Conservation (phyloP, 2,113 vertebrate genomes). For the Mastomys natalensis region DNA sequence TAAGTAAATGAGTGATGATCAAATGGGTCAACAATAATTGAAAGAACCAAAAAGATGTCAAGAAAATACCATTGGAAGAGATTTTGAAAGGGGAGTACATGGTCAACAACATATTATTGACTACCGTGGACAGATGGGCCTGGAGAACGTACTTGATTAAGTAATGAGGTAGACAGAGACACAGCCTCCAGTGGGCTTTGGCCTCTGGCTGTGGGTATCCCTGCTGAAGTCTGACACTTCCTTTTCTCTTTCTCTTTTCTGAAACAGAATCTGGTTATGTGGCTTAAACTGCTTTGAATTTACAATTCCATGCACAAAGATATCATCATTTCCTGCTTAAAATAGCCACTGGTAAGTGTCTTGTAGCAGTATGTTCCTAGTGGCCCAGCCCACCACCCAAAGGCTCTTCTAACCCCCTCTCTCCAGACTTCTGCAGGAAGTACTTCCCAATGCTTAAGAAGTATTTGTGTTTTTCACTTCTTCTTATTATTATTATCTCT, state of each 20-base stretch:
- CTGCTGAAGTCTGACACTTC: background rate
- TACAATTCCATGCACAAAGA: background rate
- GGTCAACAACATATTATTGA: background rate
- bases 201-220: too few species aligned
- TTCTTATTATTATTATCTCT: too few species aligned
- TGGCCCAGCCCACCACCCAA: background rate
- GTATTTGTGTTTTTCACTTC: too few species aligned
- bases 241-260: background rate
- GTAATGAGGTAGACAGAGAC: background rate
- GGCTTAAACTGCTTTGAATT: background rate
- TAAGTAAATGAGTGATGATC: background rate
- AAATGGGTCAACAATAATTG: background rate
- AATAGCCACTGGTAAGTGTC: too few species aligned
- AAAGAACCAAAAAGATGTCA: background rate
- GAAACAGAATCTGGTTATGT: background rate
- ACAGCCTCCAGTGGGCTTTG: background rate
- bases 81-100: background rate
- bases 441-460: background rate
- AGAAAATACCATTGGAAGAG: slow-evolving; percentile 3
- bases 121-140: background rate
- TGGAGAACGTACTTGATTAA: background rate
- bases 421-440: fast-evolving
- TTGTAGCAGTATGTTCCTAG: background rate
- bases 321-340: background rate
- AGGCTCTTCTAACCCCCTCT: too few species aligned